These are phyloP conservation scores for Rhinolophus sinicus DNA, from an alignment of 2,113 vertebrate species.

Conservation along the genomic window DNA sequence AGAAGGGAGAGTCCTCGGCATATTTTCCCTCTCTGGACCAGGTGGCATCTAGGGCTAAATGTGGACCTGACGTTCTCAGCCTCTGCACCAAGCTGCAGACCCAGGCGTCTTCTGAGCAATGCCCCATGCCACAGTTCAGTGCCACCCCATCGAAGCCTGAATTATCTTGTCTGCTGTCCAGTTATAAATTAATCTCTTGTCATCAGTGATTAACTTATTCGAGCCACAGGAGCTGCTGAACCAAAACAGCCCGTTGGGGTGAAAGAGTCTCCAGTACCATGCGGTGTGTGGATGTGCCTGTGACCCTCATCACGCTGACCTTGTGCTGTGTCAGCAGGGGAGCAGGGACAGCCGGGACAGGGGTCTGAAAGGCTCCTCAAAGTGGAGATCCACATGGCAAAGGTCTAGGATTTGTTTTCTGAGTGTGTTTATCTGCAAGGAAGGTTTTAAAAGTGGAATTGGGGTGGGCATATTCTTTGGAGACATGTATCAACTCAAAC, in stretches of 20 bases:
- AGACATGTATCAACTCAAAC: not conserved
- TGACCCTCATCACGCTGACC: slow-evolving; percentile 52
- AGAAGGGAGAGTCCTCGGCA: not conserved
- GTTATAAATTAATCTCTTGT: slow-evolving; percentile 79
- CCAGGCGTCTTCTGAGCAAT: slow-evolving; percentile 22
- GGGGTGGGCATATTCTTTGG: not conserved
- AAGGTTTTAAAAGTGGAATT: not conserved
- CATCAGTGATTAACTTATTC: slow-evolving; percentile 82
- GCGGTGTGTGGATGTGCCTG: not conserved
- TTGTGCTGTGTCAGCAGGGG: slow-evolving; percentile 68
- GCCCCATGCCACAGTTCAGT: slow-evolving; percentile 71
- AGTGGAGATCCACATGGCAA: not conserved
- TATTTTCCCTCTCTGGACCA: not conserved
- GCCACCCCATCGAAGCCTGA: slow-evolving; percentile 58
- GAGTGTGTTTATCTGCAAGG: not conserved
- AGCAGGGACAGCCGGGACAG: not conserved
- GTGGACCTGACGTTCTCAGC: slow-evolving; percentile 1
- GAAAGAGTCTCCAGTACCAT: slow-evolving; percentile 34
- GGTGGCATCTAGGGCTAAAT: not conserved
- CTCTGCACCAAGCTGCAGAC: slow-evolving; percentile 15
- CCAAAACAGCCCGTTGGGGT: slow-evolving; percentile 74
- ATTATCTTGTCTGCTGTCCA: slow-evolving; percentile 79
- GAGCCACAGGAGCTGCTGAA: slow-evolving; percentile 77
- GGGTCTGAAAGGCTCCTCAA: not conserved
- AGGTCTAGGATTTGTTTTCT: not conserved